Percentiles rank a stretch among this genome's conserved stretches.
These are phyloP conservation scores for Aleiodes alternator DNA, from an alignment of 2,888 invertebrate genomes.

Conservation along the genomic window DNA sequence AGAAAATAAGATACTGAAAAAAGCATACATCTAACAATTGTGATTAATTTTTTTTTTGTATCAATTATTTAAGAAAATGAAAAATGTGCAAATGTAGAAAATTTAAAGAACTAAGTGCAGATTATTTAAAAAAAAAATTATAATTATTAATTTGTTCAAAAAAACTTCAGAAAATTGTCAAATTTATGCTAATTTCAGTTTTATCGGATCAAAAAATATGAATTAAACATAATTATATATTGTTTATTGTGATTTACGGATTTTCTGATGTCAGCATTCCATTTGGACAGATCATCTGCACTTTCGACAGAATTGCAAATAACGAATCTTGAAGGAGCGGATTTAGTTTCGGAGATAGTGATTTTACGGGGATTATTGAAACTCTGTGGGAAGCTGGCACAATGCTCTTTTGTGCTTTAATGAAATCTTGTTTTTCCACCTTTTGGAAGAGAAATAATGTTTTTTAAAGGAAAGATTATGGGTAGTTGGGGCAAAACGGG, in stretches of 20 bases:
- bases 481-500: no score
- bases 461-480: no score
- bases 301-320: constrained; percentile 72
- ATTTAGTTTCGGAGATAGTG: constrained; percentile 77
- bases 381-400: constrained; percentile 82
- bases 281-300: constrained; percentile 78
- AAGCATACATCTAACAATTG: no score
- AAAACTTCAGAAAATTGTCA: no score
- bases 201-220: constrained; percentile 13
- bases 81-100: no score
- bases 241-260: constrained; percentile 66
- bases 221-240: neutral
- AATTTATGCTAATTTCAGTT: no score
- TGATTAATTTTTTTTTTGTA: no score
- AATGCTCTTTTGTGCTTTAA: constrained; percentile 79
- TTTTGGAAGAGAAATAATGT: constrained; percentile 52
- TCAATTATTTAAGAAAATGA: no score
- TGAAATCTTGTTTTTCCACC: constrained; percentile 78
- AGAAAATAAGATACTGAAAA: no score
- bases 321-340: constrained; percentile 79
- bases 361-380: constrained; percentile 77
- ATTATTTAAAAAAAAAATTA: no score
- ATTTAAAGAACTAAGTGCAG: no score
- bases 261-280: constrained; percentile 75
- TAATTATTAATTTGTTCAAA: no score